Evolutionary conservation across 1,140 invertebrate genomes (phyloP), one percentile per base, ranked within the genome.

Genomic region (Liolophura sinensis): DNA sequence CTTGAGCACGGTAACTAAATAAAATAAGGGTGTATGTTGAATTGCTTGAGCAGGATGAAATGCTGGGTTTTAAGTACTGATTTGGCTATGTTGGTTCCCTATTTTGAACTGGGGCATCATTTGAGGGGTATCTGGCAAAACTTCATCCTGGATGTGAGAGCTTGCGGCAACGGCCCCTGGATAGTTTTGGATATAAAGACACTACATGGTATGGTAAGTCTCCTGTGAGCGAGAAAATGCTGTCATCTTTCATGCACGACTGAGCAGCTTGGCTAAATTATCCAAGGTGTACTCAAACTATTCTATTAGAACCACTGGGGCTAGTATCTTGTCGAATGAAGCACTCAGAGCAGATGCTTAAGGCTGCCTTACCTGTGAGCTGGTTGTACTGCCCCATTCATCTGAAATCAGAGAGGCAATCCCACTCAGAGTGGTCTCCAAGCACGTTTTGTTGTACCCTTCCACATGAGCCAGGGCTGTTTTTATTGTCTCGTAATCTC

Each of bases 301-400:
- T 40, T 40, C 31, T 9, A 40, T 40, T 9, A 40, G 31, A 9
- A 5, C 31, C 31, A 40, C 31, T 40, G 31, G 31, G 31, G 31
- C 3, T 3, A 40, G 3, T 40, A 3, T 40, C 31, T 40, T 40
- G 31, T 3, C 31, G 9, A 40, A 40, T 5, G 31, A 40, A 9
- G 31, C 31, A 9, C 9, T 40, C 9, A 9, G 31, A 40, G 31
- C 31, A 40, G 31, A 3, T 5, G 47, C n/a, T n/a, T 62, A n/a
- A n/a, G n/a, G 15, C 40, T 54, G 11, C 68, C 61, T 86, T 77
- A 87, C 84, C 78, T 87, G 85, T 71, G 62, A 81, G 11, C 91
- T 89, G 51, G 90, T 91, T 67, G 90, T 89, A 74, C 89, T 90
- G 24, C 92, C 93, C 93, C 93, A 97, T 85, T 95, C 92, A 63